These are phyloP conservation scores for Brienomyrus longianalis DNA, from an alignment of 2,113 vertebrate species.

Conservation along the genomic window DNA sequence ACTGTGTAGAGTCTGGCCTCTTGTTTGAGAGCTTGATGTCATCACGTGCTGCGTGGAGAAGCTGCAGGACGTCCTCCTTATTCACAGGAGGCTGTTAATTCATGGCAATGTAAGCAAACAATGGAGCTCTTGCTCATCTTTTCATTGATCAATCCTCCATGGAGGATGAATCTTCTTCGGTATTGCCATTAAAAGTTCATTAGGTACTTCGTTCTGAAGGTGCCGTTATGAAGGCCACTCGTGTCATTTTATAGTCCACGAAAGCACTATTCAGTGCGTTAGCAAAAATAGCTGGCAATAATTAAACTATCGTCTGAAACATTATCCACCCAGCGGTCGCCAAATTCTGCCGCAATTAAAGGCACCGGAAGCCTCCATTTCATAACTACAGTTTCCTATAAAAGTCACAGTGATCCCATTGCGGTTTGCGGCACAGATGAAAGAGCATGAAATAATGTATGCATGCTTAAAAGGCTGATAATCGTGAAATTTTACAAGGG, in stretches of 20 bases:
- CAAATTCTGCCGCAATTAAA: constrained; percentile 53
- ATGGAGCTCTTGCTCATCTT: background rate
- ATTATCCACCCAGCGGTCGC: constrained; percentile 49
- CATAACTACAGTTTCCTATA: constrained; percentile 26
- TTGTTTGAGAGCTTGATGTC: background rate
- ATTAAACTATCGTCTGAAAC: constrained; percentile 64
- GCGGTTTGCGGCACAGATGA: constrained; percentile 35
- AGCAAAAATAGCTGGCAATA: constrained; percentile 57
- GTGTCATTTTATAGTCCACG: constrained; percentile 53
- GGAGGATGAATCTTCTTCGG: background rate
- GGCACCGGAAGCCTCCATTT: constrained; percentile 39
- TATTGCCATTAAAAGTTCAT: constrained; percentile 41
- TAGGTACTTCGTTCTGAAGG: constrained; percentile 37
- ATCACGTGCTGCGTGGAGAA: background rate
- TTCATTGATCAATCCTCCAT: background rate
- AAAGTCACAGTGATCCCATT: constrained; percentile 29
- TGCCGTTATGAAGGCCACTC: constrained; percentile 35
- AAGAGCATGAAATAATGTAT: constrained; percentile 69
- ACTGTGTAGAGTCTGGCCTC: background rate
- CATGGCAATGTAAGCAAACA: background rate
- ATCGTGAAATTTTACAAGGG: constrained; percentile 65
- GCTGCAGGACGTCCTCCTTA: background rate
- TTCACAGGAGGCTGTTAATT: background rate
- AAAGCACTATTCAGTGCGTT: constrained; percentile 41
- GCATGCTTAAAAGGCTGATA: constrained; percentile 58